These are phyloP conservation scores for Pediacus dermestoides DNA, from an alignment of 2,888 invertebrate genomes.

Conservation along the genomic window DNA sequence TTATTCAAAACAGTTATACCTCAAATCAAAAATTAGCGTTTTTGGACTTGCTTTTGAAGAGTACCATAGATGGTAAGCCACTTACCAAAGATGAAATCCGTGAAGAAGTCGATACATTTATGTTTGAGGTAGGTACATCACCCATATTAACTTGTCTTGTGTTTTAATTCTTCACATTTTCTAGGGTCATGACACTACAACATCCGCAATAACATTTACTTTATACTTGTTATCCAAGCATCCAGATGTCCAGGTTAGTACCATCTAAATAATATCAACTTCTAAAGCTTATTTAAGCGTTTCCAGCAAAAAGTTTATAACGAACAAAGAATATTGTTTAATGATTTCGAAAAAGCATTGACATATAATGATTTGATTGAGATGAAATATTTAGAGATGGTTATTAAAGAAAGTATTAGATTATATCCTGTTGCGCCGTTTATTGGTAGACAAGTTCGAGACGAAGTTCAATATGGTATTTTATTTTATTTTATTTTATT, in stretches of 20 bases:
- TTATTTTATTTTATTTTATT: too few relatives aligned
- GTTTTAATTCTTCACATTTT: constrained; percentile 11
- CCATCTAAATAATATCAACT: constrained; percentile 8
- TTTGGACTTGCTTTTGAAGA: constrained; percentile 61
- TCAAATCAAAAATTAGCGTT: constrained; percentile 63
- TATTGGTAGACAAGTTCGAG: constrained; percentile 14
- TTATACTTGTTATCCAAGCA: constrained; percentile 24
- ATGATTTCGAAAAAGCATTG: constrained; percentile 19
- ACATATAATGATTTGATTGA: constrained; percentile 30
- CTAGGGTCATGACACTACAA: constrained; percentile 32
- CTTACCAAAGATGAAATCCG: constrained; percentile 59
- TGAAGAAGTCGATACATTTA: constrained; percentile 71
- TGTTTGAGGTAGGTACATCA: constrained; percentile 61
- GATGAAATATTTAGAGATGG: constrained; percentile 16
- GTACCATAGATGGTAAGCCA: constrained; percentile 56
- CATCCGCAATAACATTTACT: constrained; percentile 24
- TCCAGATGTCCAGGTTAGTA: constrained; percentile 28
- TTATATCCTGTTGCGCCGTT: constrained; percentile 20
- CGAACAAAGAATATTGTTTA: constrained; percentile 42
- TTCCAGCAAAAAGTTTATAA: constrained; percentile 41
- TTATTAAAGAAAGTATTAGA: constrained; percentile 20
- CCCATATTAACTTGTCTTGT: not conserved
- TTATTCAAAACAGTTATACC: constrained; percentile 57
- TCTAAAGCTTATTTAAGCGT: not conserved
- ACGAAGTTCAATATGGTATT: constrained; percentile 16